Evolutionary conservation across 2,888 invertebrate species (phyloP).

Genomic region (Neocrepidodera transversa): DNA sequence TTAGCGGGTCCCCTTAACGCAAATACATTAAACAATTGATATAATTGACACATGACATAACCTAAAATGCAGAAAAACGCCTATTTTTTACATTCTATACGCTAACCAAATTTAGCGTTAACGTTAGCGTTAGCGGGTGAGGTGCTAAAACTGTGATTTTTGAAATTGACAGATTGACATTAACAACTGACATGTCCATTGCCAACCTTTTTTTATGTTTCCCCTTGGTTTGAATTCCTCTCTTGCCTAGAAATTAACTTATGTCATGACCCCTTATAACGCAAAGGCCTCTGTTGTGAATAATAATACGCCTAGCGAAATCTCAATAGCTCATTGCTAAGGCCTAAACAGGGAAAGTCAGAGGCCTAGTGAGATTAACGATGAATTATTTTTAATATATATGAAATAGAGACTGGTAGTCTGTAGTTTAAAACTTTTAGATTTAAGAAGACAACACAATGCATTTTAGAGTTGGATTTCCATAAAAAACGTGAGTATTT

Average conservation of each 20-base stretch:
- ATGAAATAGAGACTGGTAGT: constrained; percentile 10
- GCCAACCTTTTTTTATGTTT: background rate
- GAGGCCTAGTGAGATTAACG: constrained; percentile 1
- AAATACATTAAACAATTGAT: no score
- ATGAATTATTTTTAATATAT: constrained; percentile 9
- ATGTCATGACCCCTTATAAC: no score
- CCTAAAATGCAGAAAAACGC: no score
- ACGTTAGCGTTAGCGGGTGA: no score
- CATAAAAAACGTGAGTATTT: constrained; percentile 16
- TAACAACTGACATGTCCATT: background rate
- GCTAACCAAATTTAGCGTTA: no score
- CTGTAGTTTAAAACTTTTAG: background rate
- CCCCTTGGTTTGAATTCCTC: background rate
- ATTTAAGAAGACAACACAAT: constrained; percentile 2
- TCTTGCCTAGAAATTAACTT: no score
- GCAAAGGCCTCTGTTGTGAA: background rate
- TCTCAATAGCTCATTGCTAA: background rate
- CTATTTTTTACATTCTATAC: no score
- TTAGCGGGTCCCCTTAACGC: no score
- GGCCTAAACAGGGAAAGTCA: constrained; percentile 4
- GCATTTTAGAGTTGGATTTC: constrained; percentile 14
- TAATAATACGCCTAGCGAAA: background rate
- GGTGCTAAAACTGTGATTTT: no score
- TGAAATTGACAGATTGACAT: no score
- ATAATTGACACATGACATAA: no score